Evolutionary conservation across 2,113 vertebrate species (phyloP).

Genomic region (Bubo scandiacus): DNA sequence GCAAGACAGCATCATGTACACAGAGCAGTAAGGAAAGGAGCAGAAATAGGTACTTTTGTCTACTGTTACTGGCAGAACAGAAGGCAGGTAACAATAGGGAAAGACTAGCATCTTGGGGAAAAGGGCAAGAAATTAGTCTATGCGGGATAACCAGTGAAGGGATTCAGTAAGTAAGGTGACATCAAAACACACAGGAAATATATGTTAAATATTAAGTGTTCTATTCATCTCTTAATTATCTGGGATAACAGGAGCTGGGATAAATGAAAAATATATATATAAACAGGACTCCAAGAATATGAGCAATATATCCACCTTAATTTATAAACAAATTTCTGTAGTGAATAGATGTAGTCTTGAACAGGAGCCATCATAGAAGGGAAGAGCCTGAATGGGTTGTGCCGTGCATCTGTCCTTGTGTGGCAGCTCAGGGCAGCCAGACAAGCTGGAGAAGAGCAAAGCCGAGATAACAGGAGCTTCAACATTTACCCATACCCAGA

Average conservation of each 20-base stretch:
- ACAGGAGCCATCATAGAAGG: neutral
- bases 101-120: neutral
- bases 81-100: neutral
- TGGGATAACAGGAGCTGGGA: neutral
- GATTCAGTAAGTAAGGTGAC: neutral
- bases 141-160: neutral
- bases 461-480: neutral
- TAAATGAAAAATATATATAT: neutral
- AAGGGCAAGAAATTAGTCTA: neutral
- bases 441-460: rapidly evolving
- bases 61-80: neutral
- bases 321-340: neutral
- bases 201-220: neutral
- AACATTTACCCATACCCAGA: neutral
- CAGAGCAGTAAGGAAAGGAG: neutral
- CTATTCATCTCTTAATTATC: neutral
- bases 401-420: neutral
- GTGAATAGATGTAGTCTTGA: neutral
- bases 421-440: neutral
- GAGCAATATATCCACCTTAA: neutral
- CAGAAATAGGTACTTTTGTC: neutral
- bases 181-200: neutral
- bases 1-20: neutral
- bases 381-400: neutral
- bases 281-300: neutral